Evolutionary conservation across 2,113 vertebrate species (phyloP), one percentile per base, ranked within the genome.

Genomic region (Percopsis transmontana): DNA sequence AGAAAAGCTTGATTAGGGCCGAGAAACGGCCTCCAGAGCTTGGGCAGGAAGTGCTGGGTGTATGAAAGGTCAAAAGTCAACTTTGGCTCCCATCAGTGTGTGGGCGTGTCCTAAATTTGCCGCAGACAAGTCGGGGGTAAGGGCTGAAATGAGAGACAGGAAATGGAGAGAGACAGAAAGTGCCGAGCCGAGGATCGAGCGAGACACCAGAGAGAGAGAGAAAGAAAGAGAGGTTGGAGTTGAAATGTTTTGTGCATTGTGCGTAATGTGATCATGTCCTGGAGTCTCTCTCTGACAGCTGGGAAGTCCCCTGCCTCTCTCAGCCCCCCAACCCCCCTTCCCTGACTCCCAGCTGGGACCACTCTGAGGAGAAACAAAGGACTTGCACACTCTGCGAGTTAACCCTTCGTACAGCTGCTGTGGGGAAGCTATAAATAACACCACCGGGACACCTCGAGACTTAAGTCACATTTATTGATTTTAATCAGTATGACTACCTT

Each of bases 401-500:
- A 88, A 88, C 84, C 76, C 81, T 80, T 84, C 42, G 50, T 21
- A 58, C 45, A 19, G 8, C 24, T 12, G 57, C 57, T 33, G 47
- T 44, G 42, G n/a, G 9, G 3, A n/a, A 65, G 67, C 55, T 48
- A 81, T 70, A 73, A 85, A 72, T 24, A 74, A 70, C 16, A 41
- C 79, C 74, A 74, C 70, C 7, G 14, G 62, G 16, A 88, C 42
- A 10, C 41, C 0, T 76, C 85, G 64, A 47, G 81, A 79, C 68
- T 94, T 91, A 86, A 78, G 80, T 94, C 89, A 90, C 83, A 83
- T 97, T 98, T 96, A 97, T 93, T 97, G 92, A 91, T 92, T 91
- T 94, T 93, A 92, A 83, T 91, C 95, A 94, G 92, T 65, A 90
- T 89, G 93, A 95, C 91, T 92, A 94, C 93, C 94, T 94, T 95